These are phyloP conservation scores for Crotalus viridis DNA, from an alignment of 2,113 vertebrate genomes.

Conservation along the genomic window DNA sequence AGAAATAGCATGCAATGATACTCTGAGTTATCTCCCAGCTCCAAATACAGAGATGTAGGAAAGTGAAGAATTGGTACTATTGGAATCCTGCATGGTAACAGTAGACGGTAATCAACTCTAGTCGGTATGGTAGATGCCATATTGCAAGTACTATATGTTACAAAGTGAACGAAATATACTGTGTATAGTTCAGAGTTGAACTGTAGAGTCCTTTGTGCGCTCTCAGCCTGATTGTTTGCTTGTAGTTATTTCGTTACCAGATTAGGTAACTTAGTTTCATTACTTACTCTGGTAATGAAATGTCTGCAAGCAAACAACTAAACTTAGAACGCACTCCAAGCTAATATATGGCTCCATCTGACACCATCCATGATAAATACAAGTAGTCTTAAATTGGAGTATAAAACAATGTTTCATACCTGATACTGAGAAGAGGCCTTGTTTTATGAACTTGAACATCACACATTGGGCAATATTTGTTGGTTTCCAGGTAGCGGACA, in stretches of 20 bases:
- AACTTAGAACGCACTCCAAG: neutral
- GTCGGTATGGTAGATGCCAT: neutral
- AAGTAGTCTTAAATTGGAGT: neutral
- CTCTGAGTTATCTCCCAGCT: neutral
- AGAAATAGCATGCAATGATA: neutral
- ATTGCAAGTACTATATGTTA: neutral
- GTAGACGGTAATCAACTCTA: neutral
- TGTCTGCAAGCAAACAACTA: neutral
- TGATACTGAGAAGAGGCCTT: conserved; percentile 89
- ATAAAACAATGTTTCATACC: conserved; percentile 61
- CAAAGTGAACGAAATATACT: neutral
- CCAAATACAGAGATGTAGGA: neutral
- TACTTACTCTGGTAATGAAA: too few relatives aligned
- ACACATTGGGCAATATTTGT: conserved; percentile 94
- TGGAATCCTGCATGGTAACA: neutral
- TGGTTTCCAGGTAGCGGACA: conserved; percentile 91
- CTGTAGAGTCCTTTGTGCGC: neutral
- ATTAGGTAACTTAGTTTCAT: too few relatives aligned
- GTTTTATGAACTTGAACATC: conserved; percentile 92
- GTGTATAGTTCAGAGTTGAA: neutral
- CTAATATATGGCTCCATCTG: neutral
- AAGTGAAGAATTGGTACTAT: neutral
- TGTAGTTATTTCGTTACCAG: neutral
- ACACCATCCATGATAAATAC: neutral
- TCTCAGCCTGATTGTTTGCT: neutral